Conservation (phyloP, 2,113 vertebrate species). For the Limanda limanda region DNA sequence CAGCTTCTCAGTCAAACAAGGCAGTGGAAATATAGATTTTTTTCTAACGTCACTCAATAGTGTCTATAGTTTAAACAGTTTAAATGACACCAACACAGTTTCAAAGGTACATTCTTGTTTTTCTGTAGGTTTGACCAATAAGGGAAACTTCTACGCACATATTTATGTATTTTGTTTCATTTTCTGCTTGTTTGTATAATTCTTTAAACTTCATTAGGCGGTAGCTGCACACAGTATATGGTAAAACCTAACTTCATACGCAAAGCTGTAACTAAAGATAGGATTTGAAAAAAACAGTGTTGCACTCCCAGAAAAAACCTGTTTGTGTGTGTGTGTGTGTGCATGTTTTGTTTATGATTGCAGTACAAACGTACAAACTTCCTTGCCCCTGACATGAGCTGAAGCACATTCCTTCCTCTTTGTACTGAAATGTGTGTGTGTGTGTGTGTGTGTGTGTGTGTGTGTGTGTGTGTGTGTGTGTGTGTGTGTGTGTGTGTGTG, state of each 20-base stretch:
- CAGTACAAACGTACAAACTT: slow-evolving; percentile 46
- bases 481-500: slow-evolving; percentile 12
- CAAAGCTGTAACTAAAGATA: not conserved
- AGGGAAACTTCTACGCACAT: not conserved
- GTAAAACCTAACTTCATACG: slow-evolving; percentile 11
- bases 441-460: slow-evolving; percentile 46
- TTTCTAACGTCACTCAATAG: slow-evolving; percentile 31
- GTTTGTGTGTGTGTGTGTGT: slow-evolving; percentile 25
- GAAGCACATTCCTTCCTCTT: slow-evolving; percentile 68
- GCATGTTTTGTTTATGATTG: slow-evolving; percentile 27
- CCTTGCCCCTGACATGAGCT: slow-evolving; percentile 49
- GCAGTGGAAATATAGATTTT: slow-evolving; percentile 65
- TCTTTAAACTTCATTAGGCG: not conserved
- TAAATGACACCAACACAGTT: not conserved
- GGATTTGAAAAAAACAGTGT: slow-evolving; percentile 35
- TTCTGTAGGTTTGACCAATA: not conserved
- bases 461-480: no score
- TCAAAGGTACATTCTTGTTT: not conserved
- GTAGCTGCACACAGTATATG: not conserved
- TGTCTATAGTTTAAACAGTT: slow-evolving; percentile 17
- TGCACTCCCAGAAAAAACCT: slow-evolving; percentile 42
- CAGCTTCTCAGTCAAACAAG: slow-evolving; percentile 73
- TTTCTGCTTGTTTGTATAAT: slow-evolving; percentile 14
- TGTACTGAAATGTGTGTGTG: slow-evolving; percentile 40
- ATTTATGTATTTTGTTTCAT: slow-evolving; percentile 4